These are phyloP conservation scores for Cheilosia scutellata DNA, from an alignment of 2,888 invertebrate species.

Conservation along the genomic window DNA sequence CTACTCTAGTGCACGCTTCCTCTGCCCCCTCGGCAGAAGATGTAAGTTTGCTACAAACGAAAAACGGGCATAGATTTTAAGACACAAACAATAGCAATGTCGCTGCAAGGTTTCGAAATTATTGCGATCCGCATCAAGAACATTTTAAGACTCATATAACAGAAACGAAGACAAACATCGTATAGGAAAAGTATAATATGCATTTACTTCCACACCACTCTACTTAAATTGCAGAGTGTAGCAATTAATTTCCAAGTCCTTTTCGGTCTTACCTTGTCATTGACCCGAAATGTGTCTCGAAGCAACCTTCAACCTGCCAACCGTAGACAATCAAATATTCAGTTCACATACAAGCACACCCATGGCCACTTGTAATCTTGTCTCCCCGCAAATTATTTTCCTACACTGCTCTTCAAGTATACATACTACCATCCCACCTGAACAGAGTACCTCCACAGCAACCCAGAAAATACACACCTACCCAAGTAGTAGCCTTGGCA, in stretches of 20 bases:
- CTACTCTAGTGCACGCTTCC: no score
- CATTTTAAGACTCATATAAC: no score
- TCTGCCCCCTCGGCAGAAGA: no score
- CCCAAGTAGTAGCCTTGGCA: slow-evolving; percentile 24
- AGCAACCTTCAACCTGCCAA: slow-evolving; percentile 38
- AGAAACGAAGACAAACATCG: no score
- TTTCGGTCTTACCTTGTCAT: slow-evolving; percentile 38
- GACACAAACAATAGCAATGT: no score
- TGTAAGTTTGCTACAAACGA: no score
- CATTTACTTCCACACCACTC: no score
- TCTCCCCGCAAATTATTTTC: slow-evolving; percentile 12
- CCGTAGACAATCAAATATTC: slow-evolving; percentile 37
- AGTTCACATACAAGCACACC: slow-evolving; percentile 34
- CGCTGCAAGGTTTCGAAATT: no score
- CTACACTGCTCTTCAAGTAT: neutral
- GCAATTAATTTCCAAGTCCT: neutral
- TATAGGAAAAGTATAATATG: no score
- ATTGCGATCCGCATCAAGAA: no score
- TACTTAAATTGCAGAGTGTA: no score
- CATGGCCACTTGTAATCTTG: slow-evolving; percentile 27
- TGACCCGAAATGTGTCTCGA: slow-evolving; percentile 41
- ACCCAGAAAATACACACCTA: neutral
- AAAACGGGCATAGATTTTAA: no score
- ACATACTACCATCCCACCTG: slow-evolving; percentile 3
- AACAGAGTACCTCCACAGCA: slow-evolving; percentile 9